A percentile compares a stretch with the other conserved stretches of the same genome.
phyloP scores from a whole-genome alignment of 2,888 invertebrate species.

The Punctoribates punctum region DNA sequence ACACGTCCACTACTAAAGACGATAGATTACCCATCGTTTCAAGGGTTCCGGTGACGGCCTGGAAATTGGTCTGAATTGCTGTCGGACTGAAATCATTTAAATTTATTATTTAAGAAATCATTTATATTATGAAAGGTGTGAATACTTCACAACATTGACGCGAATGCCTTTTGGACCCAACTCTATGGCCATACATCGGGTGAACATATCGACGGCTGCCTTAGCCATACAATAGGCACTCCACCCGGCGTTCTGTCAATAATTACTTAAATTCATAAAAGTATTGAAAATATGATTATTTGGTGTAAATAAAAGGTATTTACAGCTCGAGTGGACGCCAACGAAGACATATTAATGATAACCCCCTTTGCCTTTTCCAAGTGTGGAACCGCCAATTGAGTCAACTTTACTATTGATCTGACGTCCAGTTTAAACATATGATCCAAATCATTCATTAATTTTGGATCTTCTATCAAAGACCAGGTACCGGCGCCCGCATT shows the following conservation, averaged over 20 bases:
- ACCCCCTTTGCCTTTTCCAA: constrained; percentile 34
- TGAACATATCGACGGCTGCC: constrained; percentile 37
- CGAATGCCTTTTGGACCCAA: constrained; percentile 41
- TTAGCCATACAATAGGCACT: constrained; percentile 40
- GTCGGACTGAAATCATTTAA: constrained; percentile 42
- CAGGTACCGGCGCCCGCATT: constrained; percentile 34
- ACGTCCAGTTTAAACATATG: constrained; percentile 33
- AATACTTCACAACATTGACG: constrained; percentile 36
- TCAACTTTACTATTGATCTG: constrained; percentile 29
- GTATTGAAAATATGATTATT: neutral
- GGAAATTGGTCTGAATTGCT: constrained; percentile 45
- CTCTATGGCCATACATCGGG: constrained; percentile 36
- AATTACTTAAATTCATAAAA: too few species aligned
- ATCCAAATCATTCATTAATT: neutral
- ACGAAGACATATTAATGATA: constrained; percentile 38
- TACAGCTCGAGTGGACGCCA: constrained; percentile 32
- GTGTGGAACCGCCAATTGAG: constrained; percentile 37
- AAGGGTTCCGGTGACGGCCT: too few species aligned
- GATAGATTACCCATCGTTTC: constrained; percentile 30
- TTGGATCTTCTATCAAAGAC: constrained; percentile 20
- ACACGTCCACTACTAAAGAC: neutral
- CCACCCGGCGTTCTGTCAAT: too few species aligned
- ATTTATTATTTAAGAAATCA: too few species aligned
- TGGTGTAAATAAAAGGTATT: neutral
- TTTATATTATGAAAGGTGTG: too few species aligned